Base-by-base conservation (phyloP, 2,113 vertebrate genomes). In the Hemichromis elongatus region DNA sequence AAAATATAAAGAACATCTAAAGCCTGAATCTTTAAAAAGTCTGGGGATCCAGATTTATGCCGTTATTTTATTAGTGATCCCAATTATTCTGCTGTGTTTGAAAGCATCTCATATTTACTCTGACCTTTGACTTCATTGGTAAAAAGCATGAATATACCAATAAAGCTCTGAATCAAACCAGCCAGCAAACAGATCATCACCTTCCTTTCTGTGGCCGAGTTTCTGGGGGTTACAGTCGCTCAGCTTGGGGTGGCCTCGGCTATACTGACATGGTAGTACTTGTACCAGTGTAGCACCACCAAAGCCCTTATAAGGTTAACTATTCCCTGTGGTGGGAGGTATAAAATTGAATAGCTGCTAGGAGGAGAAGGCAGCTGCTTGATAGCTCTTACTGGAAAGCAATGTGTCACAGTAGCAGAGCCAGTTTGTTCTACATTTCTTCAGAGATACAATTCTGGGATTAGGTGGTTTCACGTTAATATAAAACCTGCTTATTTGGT, bases 101-200 rank as follows among this genome's bases (percentile, higher is more conserved):
- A 81, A 79, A 70, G 16, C 6, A 11, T 30, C 81, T 50, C 81
- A 61, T 61, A 66, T 87, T 75, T 30, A 83, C 66, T 47, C 28
- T 87, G 83, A 92, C 88, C 28, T 84, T 45, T 92, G 79, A 87
- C 83, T 84, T 81, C 4, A 4, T 21, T 26, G 35, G 63, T 81
- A 61, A 87, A 85, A 57, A 79, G 55, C 30, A 37, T 28, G 81
- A 47, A 88, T 81, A 47, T 12, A 37, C 37, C 70, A 81, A 56
- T 82, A 42, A 57, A 63, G n/a, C 79, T 82, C 26, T 1, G 54
- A 87, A 68, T 35, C 54, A 66, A 82, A 73, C 57, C 78, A 82
- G 50, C 87, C 57, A 73, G 73, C n/a, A 50, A 70, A 66, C 84
- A 87, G 50, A 53, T 83, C 82, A 92, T 84, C 78, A 56, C 59